phyloP scores from a whole-genome alignment of 2,113 vertebrate genomes.

The Globicephala melas region DNA sequence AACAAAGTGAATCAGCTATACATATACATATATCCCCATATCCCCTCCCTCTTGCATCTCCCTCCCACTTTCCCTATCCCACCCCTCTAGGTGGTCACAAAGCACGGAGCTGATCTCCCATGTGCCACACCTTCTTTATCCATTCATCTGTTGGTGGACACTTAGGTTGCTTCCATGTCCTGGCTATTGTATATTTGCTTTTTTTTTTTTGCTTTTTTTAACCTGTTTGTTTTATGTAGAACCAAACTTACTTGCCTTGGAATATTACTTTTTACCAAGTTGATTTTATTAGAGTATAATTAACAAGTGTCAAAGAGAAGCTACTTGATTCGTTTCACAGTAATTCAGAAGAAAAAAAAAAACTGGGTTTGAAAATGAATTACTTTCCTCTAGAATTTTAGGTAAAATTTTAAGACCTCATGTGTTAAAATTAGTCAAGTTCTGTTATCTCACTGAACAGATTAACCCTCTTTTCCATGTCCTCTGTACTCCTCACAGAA shows the following conservation, averaged over 20 bases:
- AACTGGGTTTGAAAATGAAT: neutral
- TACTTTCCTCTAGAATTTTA: slow-evolving; percentile 9
- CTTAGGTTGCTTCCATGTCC: no score
- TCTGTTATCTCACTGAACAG: neutral
- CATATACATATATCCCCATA: no score
- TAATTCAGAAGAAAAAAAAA: slow-evolving; percentile 18
- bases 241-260: neutral
- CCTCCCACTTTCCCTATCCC: no score
- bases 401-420: neutral
- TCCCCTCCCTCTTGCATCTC: no score
- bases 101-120: no score
- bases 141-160: no score
- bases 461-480: neutral
- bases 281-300: slow-evolving; percentile 21
- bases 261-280: neutral
- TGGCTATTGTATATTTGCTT: no score
- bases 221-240: slow-evolving; percentile 8
- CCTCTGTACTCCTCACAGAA: neutral
- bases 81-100: no score
- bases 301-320: slow-evolving; percentile 8
- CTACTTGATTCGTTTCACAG: neutral
- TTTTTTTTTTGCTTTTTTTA: neutral
- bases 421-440: neutral
- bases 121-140: no score
- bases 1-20: no score